Evolutionary conservation across 1,140 invertebrate genomes (phyloP), one percentile per base, ranked within the genome.

Genomic region (Drosophila sulfurigaster): DNA sequence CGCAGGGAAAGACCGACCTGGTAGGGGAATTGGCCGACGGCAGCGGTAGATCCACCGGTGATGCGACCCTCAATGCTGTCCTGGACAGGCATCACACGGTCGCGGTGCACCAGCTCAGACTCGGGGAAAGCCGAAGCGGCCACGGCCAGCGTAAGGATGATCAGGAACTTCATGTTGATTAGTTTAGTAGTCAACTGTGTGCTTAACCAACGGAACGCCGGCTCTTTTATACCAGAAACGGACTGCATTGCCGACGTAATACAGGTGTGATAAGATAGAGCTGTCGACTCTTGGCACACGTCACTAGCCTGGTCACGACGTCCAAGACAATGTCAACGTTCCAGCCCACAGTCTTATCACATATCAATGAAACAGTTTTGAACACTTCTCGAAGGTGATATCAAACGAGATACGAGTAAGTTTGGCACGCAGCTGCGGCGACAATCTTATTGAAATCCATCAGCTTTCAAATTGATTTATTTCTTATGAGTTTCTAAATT

Each of bases 1-100:
- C 85, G 91, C 10, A 93, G 75, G 38, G 79, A 72, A 4, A 93
- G 78, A 77, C 88, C 82, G 41, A 86, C 92, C 72, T 93, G 92
- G 69, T 93, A 92, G 63, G 92, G 92, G 75, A 93, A 93, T 78
- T 93, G 91, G n/a, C 82, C 81, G 4, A 38, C 66, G 6, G 63
- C 0, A 35, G 93, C 93, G 13, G 25, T 11, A 1, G 28, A 35
- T 13, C 93, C 93, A 56, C 79, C 67, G 66, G 92, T 91, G 64
- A 93, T 93, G 68, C 92, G 89, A 59, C 90, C 81, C 54, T 81
- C 81, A 54, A 75, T 82, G 49, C 11, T 28, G 10, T 54, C 76
- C 15, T 63, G 20, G 1, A 91, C 86, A 46, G 90, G 82, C 75
- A 90, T 75, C 32, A 65, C 78, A 11, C 74, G 62, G 46, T 5